Evolutionary conservation across 2,888 invertebrate species (phyloP).

Genomic region (Caprella mutica): DNA sequence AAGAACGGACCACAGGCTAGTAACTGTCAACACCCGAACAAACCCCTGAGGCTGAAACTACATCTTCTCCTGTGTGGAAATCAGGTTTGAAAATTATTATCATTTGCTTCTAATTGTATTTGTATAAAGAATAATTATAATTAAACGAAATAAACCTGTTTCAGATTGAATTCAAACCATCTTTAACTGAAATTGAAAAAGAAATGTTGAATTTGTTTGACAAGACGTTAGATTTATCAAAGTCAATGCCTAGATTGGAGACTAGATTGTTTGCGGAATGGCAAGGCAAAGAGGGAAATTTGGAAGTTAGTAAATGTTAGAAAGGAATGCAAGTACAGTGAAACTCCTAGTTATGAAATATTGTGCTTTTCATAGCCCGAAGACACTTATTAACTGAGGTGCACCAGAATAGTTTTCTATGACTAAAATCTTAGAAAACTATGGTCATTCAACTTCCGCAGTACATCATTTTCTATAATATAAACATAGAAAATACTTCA

Average conservation of each 20-base stretch:
- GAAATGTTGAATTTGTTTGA: conserved; percentile 59
- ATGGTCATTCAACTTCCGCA: too few relatives aligned
- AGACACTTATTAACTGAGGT: too few relatives aligned
- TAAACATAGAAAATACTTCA: too few relatives aligned
- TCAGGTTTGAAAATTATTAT: conserved; percentile 45
- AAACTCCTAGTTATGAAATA: too few relatives aligned
- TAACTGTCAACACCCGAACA: conserved; percentile 44
- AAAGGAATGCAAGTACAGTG: conserved; percentile 19
- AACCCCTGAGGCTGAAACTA: conserved; percentile 51
- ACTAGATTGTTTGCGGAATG: conserved; percentile 60
- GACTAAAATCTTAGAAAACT: too few relatives aligned
- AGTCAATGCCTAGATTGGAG: conserved; percentile 64
- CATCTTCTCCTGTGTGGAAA: conserved; percentile 49
- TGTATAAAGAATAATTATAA: too few relatives aligned
- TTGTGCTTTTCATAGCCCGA: too few relatives aligned
- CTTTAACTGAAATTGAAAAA: conserved; percentile 60
- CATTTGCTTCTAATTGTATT: too few relatives aligned
- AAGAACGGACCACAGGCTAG: conserved; percentile 4
- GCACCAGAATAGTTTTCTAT: too few relatives aligned
- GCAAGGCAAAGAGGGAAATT: conserved; percentile 38
- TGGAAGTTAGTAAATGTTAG: too few relatives aligned
- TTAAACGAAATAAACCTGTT: too few relatives aligned
- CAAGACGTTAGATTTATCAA: conserved; percentile 59
- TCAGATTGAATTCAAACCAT: conserved; percentile 41
- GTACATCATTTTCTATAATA: too few relatives aligned